These are phyloP conservation scores for Engraulis encrasicolus DNA, from an alignment of 2,113 vertebrate genomes.

Conservation along the genomic window DNA sequence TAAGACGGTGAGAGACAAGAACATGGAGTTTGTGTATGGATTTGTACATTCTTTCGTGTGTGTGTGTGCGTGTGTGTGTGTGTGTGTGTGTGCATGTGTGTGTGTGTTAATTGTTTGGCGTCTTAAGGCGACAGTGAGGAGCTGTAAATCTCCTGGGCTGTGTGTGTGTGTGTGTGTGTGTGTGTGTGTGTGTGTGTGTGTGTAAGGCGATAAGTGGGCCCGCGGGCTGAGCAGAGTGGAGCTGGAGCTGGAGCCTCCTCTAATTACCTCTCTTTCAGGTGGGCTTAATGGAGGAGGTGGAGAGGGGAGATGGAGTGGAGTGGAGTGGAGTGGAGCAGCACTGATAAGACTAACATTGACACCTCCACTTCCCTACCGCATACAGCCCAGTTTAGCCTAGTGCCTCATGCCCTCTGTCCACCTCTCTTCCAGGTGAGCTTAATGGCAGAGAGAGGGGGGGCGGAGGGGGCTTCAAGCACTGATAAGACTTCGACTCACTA, in stretches of 20 bases:
- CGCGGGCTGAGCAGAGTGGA: neutral
- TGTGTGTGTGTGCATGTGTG: conserved; percentile 12
- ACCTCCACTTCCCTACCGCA: neutral
- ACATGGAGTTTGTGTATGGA: neutral
- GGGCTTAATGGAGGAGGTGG: neutral
- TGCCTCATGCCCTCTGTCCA: no score
- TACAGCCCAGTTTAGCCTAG: neutral
- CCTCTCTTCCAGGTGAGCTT: no score
- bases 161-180: conserved; percentile 18
- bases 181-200: conserved; percentile 20
- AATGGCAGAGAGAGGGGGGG: no score
- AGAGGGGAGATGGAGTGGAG: neutral
- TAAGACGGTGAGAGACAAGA: neutral
- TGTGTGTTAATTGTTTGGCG: conserved; percentile 11
- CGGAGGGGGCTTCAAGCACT: no score
- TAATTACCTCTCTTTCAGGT: conserved; percentile 16
- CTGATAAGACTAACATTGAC: neutral
- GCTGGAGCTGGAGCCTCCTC: neutral
- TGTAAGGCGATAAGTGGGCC: conserved; percentile 12
- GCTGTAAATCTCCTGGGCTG: neutral
- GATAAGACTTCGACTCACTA: no score
- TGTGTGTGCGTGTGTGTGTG: conserved; percentile 20
- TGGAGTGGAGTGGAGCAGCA: neutral
- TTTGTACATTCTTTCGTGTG: no score
- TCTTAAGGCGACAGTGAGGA: neutral